phyloP scores from a whole-genome alignment of 2,888 invertebrate genomes.

The Pherbina coryleti region DNA sequence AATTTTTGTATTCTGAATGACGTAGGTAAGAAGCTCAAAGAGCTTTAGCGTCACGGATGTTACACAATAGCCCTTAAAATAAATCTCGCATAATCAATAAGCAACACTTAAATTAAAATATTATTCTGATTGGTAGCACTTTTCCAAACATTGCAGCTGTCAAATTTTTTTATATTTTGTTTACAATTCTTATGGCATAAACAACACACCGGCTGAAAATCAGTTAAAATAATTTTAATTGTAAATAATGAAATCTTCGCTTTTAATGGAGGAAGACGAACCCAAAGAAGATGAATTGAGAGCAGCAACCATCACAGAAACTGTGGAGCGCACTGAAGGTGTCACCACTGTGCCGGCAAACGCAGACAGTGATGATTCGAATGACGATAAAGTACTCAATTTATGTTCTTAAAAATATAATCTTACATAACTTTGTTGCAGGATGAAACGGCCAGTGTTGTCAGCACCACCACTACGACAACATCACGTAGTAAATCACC shows the following conservation, averaged over 20 bases:
- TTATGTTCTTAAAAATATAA: neutral
- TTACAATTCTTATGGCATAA: too few relatives aligned
- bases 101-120: too few relatives aligned
- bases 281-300: neutral
- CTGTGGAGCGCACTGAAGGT: neutral
- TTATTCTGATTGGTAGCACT: too few relatives aligned
- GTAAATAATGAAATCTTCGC: neutral
- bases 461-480: constrained; percentile 84
- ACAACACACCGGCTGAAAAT: too few relatives aligned
- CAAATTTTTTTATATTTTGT: too few relatives aligned
- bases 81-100: too few relatives aligned
- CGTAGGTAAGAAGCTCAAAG: too few relatives aligned
- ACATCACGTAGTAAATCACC: constrained; percentile 86
- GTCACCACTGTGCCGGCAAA: neutral
- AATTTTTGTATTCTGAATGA: too few relatives aligned
- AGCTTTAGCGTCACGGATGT: too few relatives aligned
- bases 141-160: too few relatives aligned
- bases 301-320: neutral
- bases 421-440: constrained; percentile 23
- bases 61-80: too few relatives aligned
- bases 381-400: constrained; percentile 23
- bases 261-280: neutral
- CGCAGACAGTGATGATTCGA: constrained; percentile 27
- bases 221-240: neutral
- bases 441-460: constrained; percentile 84